These are phyloP conservation scores for Sphenopsis melanotis DNA, from an alignment of 2,797 vertebrate species.

Conservation along the genomic window DNA sequence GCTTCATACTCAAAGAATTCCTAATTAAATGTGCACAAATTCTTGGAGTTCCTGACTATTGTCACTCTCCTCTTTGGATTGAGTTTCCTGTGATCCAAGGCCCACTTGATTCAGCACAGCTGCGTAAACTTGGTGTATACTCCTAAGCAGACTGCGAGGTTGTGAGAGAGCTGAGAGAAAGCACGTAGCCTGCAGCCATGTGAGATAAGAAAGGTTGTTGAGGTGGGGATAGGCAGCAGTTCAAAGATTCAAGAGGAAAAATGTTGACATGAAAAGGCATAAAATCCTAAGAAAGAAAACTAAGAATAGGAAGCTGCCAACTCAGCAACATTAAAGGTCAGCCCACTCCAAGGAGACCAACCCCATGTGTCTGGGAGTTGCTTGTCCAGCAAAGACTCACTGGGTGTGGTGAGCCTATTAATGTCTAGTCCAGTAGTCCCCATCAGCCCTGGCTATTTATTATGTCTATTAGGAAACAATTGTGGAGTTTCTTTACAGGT, in stretches of 20 bases:
- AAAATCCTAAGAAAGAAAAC: neutral
- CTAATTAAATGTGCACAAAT: neutral
- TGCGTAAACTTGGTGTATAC: neutral
- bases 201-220: neutral
- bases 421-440: neutral
- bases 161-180: neutral
- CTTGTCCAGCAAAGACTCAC: neutral
- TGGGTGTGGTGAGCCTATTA: neutral
- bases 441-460: neutral
- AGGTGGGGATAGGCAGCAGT: neutral
- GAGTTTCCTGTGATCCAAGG: neutral
- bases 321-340: neutral
- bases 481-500: neutral
- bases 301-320: neutral
- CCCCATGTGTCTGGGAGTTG: neutral
- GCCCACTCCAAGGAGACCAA: neutral
- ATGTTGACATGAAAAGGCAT: neutral
- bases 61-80: neutral
- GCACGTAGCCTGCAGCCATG: neutral
- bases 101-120: neutral
- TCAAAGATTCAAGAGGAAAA: neutral
- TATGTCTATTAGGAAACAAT: neutral
- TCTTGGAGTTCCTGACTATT: neutral
- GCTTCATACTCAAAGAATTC: neutral
- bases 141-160: neutral